phyloP scores from a whole-genome alignment of 53 echinoderm and acorn worm genomes.

The Pentamera pediparva region DNA sequence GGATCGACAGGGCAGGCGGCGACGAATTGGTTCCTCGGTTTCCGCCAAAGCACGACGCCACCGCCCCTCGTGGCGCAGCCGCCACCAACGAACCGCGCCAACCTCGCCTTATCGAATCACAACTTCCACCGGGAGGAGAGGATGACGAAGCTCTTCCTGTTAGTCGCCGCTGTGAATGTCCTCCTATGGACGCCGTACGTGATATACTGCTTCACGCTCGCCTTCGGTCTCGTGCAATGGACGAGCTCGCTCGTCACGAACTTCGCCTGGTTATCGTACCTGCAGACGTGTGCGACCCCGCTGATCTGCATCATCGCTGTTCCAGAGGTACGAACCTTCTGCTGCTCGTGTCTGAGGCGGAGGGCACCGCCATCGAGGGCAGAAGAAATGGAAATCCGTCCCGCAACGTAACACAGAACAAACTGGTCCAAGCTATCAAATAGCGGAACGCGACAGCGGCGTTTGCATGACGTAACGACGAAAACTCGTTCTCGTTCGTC shows the following conservation, averaged over 20 bases:
- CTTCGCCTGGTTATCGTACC: conserved; percentile 83
- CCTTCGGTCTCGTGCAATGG: conserved; percentile 54
- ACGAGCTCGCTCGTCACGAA: conserved; percentile 66
- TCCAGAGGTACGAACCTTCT: conserved; percentile 45
- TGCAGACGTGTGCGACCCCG: conserved; percentile 81
- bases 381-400: too few relatives aligned
- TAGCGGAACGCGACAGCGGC: not conserved
- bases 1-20: conserved; percentile 89
- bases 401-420: not conserved
- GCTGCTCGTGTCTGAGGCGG: conserved; percentile 2
- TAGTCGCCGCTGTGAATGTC: conserved; percentile 58
- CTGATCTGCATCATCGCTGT: conserved; percentile 57
- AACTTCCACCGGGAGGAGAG: conserved; percentile 80
- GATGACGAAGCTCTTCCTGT: conserved; percentile 59
- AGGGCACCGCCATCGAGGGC: too few relatives aligned
- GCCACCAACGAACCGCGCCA: conserved; percentile 60
- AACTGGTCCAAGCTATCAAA: not conserved
- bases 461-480: too few relatives aligned
- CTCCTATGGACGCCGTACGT: conserved; percentile 85
- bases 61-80: conserved; percentile 74
- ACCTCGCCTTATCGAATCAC: conserved; percentile 62
- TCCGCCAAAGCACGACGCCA: conserved; percentile 75
- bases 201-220: conserved; percentile 64
- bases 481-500: too few relatives aligned
- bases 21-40: conserved; percentile 86